Evolutionary conservation across 2,113 vertebrate species (phyloP).

Genomic region (Xenopus laevis): DNA sequence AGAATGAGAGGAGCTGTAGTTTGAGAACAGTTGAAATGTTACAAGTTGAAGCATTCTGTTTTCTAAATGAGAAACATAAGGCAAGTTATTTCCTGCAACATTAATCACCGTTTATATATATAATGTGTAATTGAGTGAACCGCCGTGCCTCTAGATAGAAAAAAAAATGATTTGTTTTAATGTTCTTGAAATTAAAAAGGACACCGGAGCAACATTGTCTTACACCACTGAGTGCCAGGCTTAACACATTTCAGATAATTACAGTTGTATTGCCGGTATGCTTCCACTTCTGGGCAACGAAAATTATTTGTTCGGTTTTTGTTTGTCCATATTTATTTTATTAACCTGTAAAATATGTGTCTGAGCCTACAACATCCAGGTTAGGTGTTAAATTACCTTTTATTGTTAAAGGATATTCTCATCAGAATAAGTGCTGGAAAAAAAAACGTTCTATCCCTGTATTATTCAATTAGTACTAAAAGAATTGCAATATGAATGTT

Average conservation of each 20-base stretch:
- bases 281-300: not conserved
- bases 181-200: not conserved
- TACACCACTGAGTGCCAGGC: not conserved
- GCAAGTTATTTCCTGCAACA: not conserved
- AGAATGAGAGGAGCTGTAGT: not conserved
- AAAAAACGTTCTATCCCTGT: too few species aligned
- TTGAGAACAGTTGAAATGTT: not conserved
- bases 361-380: too few species aligned
- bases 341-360: too few species aligned
- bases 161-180: not conserved
- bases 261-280: too few species aligned
- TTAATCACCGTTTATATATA: not conserved
- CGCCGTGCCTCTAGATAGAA: not conserved
- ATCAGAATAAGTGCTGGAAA: not conserved
- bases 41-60: not conserved
- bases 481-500: too few species aligned
- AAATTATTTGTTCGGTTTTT: not conserved
- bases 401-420: not conserved
- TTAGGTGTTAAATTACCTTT: too few species aligned
- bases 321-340: not conserved
- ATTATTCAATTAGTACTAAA: too few species aligned
- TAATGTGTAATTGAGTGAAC: not conserved
- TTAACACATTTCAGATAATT: too few species aligned
- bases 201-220: not conserved
- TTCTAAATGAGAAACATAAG: not conserved